Conservation (phyloP, 2,888 invertebrate species). For the Phyllotreta cruciferae region DNA sequence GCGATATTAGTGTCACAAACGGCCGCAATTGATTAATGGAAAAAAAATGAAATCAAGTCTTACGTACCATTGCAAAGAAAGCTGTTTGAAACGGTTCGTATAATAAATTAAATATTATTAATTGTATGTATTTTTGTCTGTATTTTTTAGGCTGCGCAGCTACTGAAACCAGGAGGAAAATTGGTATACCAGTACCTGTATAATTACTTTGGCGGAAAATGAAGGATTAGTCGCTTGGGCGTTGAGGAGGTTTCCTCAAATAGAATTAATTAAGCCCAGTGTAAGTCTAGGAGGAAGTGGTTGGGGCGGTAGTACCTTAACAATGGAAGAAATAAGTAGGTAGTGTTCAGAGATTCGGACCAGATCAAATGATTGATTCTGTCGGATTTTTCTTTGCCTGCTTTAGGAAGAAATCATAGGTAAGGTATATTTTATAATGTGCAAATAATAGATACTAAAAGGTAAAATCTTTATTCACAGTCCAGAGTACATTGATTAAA, state of each 20-base stretch:
- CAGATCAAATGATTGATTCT: constrained; percentile 67
- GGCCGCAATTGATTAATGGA: constrained; percentile 74
- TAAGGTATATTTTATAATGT: no score
- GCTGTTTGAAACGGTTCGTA: constrained; percentile 68
- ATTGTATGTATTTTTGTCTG: constrained; percentile 4
- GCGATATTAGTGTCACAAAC: no score
- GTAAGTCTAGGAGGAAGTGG: constrained; percentile 71
- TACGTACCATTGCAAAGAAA: constrained; percentile 79
- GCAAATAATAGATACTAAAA: no score
- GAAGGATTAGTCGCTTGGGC: constrained; percentile 84
- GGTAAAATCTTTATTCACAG: no score
- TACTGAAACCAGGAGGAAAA: constrained; percentile 76
- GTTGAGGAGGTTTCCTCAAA: constrained; percentile 68
- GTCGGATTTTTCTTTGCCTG: constrained; percentile 90
- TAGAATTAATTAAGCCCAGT: constrained; percentile 67
- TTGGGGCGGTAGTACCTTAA: constrained; percentile 63
- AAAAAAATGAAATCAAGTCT: constrained; percentile 72
- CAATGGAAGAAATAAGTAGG: constrained; percentile 59
- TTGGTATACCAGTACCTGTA: constrained; percentile 91
- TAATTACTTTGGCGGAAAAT: constrained; percentile 81
- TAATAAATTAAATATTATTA: constrained; percentile 5
- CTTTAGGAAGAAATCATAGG: constrained; percentile 67
- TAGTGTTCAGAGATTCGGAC: constrained; percentile 76
- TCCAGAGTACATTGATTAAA: no score
- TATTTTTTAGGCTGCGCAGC: constrained; percentile 71